phyloP scores from a whole-genome alignment of 2,797 vertebrate genomes.

The Acrossocheilus wenchowensis region DNA sequence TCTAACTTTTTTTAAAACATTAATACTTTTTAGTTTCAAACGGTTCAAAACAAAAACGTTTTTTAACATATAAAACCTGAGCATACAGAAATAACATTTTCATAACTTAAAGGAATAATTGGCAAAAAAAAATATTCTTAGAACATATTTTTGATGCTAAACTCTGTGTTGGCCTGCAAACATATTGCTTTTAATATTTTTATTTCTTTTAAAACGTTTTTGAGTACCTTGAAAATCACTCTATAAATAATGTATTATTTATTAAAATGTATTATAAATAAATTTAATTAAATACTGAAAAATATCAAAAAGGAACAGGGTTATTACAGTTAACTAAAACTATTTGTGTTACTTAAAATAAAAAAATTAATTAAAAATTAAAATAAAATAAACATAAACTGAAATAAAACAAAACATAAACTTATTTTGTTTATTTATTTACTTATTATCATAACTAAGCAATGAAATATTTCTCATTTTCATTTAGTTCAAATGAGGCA shows the following conservation, averaged over 20 bases:
- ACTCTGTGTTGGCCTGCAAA: too few species aligned
- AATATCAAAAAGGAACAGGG: not conserved
- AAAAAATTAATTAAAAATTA: not conserved
- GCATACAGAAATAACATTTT: too few species aligned
- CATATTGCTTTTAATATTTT: not conserved
- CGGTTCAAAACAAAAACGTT: too few species aligned
- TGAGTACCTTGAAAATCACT: too few species aligned
- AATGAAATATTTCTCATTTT: not conserved
- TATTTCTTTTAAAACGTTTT: not conserved
- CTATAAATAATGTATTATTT: not conserved
- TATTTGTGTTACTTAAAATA: not conserved
- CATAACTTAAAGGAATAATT: too few species aligned
- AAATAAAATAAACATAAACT: not conserved
- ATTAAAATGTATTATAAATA: not conserved
- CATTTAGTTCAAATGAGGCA: not conserved
- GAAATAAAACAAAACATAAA: not conserved
- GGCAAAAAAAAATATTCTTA: too few species aligned
- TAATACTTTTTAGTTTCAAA: too few species aligned
- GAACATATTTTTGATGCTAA: too few species aligned
- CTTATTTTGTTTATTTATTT: not conserved
- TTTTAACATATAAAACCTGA: too few species aligned
- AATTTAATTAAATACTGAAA: not conserved
- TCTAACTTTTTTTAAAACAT: too few species aligned
- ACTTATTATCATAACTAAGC: too few species aligned
- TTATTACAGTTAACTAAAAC: not conserved